A percentile compares a stretch with the other conserved stretches of the same genome.
Conservation (phyloP, 1,140 invertebrate species). For the Oscheius sp. region DNA sequence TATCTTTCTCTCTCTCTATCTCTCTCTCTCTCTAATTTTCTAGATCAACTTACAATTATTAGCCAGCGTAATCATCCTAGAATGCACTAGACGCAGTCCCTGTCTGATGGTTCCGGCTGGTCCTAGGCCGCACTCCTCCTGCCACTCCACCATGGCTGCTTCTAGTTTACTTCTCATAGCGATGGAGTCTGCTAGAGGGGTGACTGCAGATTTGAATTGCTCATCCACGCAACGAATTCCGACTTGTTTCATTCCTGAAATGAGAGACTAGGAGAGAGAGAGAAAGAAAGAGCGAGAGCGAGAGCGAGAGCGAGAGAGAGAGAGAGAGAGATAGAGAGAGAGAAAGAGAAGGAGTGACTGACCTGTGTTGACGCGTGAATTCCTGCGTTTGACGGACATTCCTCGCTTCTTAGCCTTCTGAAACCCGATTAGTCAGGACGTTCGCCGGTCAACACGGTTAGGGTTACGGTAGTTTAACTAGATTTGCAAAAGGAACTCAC, state of each 20-base stretch:
- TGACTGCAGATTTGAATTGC: constrained; percentile 63
- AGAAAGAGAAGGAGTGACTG: not conserved
- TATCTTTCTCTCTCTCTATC: not conserved
- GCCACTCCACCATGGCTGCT: constrained; percentile 54
- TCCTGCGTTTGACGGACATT: constrained; percentile 60
- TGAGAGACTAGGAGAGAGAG: not conserved
- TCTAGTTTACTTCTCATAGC: constrained; percentile 51
- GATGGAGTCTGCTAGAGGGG: constrained; percentile 59
- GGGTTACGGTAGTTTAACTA: no score
- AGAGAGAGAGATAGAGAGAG: not conserved
- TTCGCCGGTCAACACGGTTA: no score
- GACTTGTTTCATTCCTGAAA: constrained; percentile 61
- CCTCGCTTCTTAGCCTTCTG: constrained; percentile 60
- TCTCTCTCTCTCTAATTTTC: not conserved
- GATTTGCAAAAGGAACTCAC: no score
- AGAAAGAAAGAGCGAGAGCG: not conserved
- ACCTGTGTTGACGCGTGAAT: constrained; percentile 11
- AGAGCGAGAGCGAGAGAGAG: not conserved
- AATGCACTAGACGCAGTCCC: constrained; percentile 51
- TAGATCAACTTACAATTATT: constrained; percentile 39
- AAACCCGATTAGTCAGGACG: constrained; percentile 44
- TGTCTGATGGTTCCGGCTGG: constrained; percentile 56
- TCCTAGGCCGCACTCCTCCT: constrained; percentile 59
- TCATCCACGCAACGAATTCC: constrained; percentile 65
- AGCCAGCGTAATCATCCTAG: constrained; percentile 49